Evolutionary conservation across 2,797 vertebrate species (phyloP).

Genomic region (Trichosurus vulpecula): DNA sequence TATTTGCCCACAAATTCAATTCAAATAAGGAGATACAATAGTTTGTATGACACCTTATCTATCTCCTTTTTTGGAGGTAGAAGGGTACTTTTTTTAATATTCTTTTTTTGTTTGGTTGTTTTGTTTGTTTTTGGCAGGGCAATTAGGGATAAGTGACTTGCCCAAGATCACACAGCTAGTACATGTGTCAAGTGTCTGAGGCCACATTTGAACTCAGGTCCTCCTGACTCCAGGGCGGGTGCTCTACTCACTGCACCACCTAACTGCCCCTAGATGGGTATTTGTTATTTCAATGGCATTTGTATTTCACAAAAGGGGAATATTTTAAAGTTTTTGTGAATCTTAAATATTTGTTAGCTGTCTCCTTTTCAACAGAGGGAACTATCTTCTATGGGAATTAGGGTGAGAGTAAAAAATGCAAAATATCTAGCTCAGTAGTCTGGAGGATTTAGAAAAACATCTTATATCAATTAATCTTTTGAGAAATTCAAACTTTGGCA

Average conservation of each 20-base stretch:
- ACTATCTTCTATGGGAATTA: neutral
- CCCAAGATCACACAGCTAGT: too few species aligned
- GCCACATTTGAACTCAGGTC: too few species aligned
- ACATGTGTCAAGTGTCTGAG: too few species aligned
- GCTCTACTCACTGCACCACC: too few species aligned
- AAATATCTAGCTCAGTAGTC: neutral
- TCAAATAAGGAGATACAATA: neutral
- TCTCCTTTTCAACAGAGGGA: neutral
- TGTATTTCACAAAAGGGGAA: neutral
- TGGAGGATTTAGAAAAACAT: neutral
- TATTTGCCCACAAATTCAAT: neutral
- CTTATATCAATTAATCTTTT: neutral
- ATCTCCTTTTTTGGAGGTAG: neutral
- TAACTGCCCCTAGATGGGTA: too few species aligned
- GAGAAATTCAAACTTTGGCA: neutral
- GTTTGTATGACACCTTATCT: neutral
- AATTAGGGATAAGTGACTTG: too few species aligned
- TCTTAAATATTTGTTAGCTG: neutral
- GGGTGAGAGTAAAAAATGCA: neutral
- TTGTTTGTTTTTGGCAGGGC: too few species aligned
- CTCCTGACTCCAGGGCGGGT: too few species aligned
- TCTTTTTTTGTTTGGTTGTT: too few species aligned
- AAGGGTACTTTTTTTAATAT: neutral
- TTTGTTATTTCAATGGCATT: neutral
- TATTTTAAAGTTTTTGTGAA: neutral